Evolutionary conservation across 2,797 vertebrate species (phyloP).

Genomic region (Rhynchotus rufescens): DNA sequence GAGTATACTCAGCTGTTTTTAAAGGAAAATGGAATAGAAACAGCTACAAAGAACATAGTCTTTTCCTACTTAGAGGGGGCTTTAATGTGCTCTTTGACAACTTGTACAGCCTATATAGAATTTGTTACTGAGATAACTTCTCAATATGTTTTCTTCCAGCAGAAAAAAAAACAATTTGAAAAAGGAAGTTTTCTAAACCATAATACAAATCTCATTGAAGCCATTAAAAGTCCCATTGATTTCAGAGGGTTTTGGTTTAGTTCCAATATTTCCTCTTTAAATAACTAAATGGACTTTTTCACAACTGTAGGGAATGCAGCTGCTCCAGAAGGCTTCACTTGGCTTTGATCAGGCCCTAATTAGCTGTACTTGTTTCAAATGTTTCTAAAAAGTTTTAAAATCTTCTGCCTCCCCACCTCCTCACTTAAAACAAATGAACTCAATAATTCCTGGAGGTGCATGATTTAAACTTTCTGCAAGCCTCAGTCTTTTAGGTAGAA

Average conservation of each 20-base stretch:
- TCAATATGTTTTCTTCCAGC: neutral
- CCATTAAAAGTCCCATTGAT: slow-evolving; percentile 48
- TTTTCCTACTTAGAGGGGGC: neutral
- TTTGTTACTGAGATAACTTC: neutral
- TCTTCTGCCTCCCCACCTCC: neutral
- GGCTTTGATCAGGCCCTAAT: slow-evolving; percentile 63
- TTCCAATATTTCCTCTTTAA: slow-evolving; percentile 39
- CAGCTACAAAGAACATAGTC: accelerated
- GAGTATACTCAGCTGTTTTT: neutral
- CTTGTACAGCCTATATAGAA: neutral
- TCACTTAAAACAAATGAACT: neutral
- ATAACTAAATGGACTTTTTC: slow-evolving; percentile 48
- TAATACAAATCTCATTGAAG: slow-evolving; percentile 15
- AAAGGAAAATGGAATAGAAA: neutral
- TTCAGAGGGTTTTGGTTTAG: slow-evolving; percentile 44
- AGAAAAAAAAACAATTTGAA: neutral
- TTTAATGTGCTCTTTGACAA: neutral
- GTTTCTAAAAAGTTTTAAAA: slow-evolving; percentile 38
- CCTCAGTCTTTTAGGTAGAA: slow-evolving; percentile 40
- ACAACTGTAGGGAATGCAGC: slow-evolving; percentile 28
- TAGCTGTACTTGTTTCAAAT: slow-evolving; percentile 52
- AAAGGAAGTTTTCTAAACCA: slow-evolving; percentile 22
- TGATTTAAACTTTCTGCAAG: slow-evolving; percentile 42
- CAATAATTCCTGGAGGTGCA: slow-evolving; percentile 15
- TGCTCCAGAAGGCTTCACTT: slow-evolving; percentile 44